Conservation (phyloP, 2,888 invertebrate species). For the Drosophila imparisetae region DNA sequence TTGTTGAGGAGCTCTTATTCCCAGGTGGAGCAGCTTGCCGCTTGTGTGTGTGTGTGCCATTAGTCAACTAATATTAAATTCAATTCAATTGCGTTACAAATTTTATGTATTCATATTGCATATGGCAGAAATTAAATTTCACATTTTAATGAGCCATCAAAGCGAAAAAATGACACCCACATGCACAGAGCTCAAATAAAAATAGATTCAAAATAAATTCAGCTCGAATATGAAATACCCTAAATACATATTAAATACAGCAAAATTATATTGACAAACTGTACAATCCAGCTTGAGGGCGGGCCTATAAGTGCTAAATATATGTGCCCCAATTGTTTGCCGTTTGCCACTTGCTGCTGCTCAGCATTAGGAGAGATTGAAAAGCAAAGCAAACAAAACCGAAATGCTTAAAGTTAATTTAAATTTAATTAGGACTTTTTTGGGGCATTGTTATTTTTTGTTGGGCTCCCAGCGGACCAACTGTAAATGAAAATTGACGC, state of each 20-base stretch:
- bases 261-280: neutral
- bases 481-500: conserved; percentile 79
- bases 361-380: conserved; percentile 38
- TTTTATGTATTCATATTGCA: conserved; percentile 27
- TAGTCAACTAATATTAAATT: conserved; percentile 78
- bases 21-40: neutral
- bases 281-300: neutral
- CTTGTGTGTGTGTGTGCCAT: conserved; percentile 45
- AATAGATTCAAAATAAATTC: neutral
- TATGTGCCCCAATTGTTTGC: conserved; percentile 9
- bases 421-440: conserved; percentile 77
- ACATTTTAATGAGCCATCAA: conserved; percentile 79
- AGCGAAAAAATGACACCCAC: conserved; percentile 43
- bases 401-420: conserved; percentile 79
- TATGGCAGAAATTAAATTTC: conserved; percentile 65
- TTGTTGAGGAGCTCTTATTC: conserved; percentile 6
- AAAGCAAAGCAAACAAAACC: conserved; percentile 73
- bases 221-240: conserved; percentile 11
- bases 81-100: conserved; percentile 64
- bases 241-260: neutral
- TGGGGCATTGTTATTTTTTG: conserved; percentile 55
- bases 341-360: neutral
- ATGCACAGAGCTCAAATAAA: conserved; percentile 13
- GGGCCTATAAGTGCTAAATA: neutral
- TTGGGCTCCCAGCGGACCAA: conserved; percentile 65